phyloP scores from a whole-genome alignment of 2,113 vertebrate species.

The Hucho hucho region DNA sequence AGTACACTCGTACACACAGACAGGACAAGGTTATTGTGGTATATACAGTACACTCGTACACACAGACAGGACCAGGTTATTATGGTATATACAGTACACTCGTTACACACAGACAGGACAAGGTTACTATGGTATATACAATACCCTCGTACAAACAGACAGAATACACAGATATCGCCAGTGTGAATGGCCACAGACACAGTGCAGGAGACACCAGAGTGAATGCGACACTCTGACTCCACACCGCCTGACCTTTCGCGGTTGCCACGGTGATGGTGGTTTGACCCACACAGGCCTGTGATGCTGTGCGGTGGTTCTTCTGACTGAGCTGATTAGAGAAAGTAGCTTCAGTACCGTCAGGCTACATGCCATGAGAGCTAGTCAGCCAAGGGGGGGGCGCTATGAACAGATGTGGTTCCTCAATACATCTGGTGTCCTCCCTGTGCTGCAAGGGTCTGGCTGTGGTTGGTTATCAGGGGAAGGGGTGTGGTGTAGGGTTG shows the following conservation, averaged over 20 bases:
- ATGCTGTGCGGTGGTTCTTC: no score
- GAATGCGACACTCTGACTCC: background rate
- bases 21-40: background rate
- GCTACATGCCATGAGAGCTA: no score
- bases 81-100: background rate
- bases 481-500: no score
- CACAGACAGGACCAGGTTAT: background rate
- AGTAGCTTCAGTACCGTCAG: no score
- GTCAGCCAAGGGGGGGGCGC: no score
- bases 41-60: slow-evolving; percentile 1
- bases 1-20: background rate
- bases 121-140: background rate
- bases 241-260: background rate
- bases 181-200: background rate
- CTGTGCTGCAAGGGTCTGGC: no score
- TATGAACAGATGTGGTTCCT: no score
- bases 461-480: no score
- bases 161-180: background rate
- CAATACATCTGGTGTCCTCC: no score
- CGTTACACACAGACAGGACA: background rate
- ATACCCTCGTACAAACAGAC: slow-evolving; percentile 9
- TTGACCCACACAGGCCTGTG: background rate
- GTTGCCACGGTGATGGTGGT: background rate
- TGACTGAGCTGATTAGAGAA: background rate
- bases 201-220: background rate